These are phyloP conservation scores for Aricia agestis DNA, from an alignment of 1,140 invertebrate genomes.

Conservation along the genomic window DNA sequence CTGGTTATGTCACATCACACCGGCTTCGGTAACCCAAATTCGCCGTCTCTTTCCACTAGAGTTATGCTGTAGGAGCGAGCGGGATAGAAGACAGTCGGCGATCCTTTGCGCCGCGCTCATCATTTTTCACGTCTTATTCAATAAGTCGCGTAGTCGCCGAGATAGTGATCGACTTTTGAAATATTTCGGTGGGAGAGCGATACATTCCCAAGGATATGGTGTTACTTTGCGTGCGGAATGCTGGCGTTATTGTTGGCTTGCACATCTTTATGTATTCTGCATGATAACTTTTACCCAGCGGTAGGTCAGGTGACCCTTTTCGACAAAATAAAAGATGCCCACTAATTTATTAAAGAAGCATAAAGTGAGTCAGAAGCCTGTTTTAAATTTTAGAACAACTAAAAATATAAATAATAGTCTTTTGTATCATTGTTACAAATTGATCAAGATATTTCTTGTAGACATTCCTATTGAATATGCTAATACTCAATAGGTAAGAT, in stretches of 20 bases:
- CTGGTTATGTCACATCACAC: conserved; percentile 59
- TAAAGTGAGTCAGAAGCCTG: background rate
- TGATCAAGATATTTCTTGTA: too few species aligned
- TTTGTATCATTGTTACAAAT: too few species aligned
- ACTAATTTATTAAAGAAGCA: background rate
- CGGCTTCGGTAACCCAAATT: conserved; percentile 58
- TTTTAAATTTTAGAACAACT: background rate
- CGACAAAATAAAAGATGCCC: background rate
- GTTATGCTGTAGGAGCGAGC: conserved; percentile 41
- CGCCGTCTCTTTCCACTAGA: conserved; percentile 55
- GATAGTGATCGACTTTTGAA: conserved; percentile 73
- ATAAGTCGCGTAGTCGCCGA: conserved; percentile 67
- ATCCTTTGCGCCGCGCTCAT: conserved; percentile 62
- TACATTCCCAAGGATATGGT: conserved; percentile 74
- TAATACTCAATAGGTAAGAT: too few species aligned
- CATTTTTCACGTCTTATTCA: conserved; percentile 75
- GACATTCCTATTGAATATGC: too few species aligned
- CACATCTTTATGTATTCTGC: background rate
- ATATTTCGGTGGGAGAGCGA: conserved; percentile 68
- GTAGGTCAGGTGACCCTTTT: conserved; percentile 2
- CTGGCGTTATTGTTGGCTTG: conserved; percentile 43
- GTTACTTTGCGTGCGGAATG: conserved; percentile 73
- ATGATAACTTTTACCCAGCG: background rate
- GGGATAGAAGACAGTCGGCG: conserved; percentile 55
- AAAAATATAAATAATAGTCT: background rate